Percentiles rank a stretch among this genome's conserved stretches.
Evolutionary conservation across 2,797 vertebrate species (phyloP).

Genomic region (Nannoperca obscura): DNA sequence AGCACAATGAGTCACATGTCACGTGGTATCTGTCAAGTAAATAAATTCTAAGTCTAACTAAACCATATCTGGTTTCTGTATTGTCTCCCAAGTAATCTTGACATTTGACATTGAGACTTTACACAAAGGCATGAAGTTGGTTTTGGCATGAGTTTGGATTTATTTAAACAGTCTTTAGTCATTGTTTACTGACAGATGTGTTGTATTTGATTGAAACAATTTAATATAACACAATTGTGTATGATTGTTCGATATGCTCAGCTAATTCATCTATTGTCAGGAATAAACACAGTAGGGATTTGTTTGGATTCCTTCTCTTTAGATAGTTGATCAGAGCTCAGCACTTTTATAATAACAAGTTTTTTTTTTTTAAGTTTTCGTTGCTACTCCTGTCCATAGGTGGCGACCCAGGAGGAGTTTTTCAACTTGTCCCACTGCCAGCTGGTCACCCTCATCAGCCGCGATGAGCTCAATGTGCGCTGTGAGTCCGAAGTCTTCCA

Average conservation of each 20-base stretch:
- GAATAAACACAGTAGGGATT: too few species aligned
- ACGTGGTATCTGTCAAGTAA: neutral
- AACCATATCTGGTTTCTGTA: neutral
- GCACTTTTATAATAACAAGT: neutral
- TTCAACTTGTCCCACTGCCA: conserved; percentile 96
- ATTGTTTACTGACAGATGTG: neutral
- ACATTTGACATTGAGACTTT: conserved; percentile 3
- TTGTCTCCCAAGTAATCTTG: neutral
- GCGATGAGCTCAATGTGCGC: conserved; percentile 96
- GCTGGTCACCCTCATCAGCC: conserved; percentile 93
- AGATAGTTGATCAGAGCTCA: neutral
- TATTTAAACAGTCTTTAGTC: neutral
- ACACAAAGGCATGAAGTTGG: neutral
- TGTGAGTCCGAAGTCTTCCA: conserved; percentile 97
- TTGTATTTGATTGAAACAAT: neutral
- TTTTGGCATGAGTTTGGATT: neutral
- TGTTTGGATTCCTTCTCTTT: neutral
- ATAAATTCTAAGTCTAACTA: conserved; percentile 1
- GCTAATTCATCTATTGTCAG: neutral
- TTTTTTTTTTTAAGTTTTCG: neutral
- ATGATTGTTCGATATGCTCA: too few species aligned
- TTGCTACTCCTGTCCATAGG: conserved; percentile 73
- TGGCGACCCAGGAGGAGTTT: conserved; percentile 95
- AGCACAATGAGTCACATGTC: neutral
- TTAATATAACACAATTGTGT: neutral